Conservation (phyloP, 2,797 vertebrate genomes). For the Sarcophilus harrisii region DNA sequence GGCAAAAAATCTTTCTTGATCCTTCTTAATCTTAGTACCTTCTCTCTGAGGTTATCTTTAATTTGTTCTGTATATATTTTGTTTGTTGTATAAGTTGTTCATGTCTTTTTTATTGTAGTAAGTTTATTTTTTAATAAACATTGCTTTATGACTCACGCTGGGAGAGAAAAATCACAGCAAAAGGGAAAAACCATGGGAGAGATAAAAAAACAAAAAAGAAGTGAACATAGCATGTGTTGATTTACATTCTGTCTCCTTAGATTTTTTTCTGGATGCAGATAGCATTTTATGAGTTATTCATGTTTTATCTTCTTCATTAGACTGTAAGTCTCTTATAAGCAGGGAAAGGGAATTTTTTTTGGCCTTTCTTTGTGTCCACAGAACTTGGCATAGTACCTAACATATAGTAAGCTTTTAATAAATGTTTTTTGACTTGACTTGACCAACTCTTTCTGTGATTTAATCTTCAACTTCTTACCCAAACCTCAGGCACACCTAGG, state of each 20-base stretch:
- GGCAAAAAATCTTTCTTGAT: background rate
- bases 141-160: no score
- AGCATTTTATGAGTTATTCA: background rate
- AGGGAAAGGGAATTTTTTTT: background rate
- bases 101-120: background rate
- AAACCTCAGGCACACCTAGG: no score
- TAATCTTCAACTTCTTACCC: background rate
- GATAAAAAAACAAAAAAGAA: no score
- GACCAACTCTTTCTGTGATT: background rate
- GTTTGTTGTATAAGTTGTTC: background rate
- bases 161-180: no score
- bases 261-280: no score
- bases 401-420: background rate
- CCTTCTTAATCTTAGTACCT: background rate
- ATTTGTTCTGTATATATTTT: background rate
- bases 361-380: background rate
- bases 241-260: no score
- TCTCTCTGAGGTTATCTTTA: background rate
- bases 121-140: no score
- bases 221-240: no score
- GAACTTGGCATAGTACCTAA: background rate
- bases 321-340: background rate
- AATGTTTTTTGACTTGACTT: background rate
- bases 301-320: background rate
- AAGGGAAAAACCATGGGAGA: no score